A percentile compares a stretch with the other conserved stretches of the same genome.
These are phyloP conservation scores for Corythornis cristatus DNA, from an alignment of 2,113 vertebrate genomes.

Conservation along the genomic window DNA sequence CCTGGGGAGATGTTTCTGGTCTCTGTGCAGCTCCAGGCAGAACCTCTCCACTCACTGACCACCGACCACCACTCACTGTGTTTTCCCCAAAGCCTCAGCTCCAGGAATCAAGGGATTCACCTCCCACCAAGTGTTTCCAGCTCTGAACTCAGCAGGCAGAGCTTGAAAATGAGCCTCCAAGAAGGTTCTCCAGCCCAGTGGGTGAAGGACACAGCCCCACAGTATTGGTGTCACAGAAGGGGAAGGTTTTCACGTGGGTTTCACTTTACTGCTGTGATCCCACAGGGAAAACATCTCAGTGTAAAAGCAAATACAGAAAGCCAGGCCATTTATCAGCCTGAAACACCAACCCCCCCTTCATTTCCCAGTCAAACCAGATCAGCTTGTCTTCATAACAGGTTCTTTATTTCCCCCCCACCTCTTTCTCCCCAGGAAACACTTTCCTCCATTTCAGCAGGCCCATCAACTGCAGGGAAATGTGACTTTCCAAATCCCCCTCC, in stretches of 20 bases:
- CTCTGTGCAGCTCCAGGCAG: not conserved
- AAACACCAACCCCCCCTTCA: accelerated
- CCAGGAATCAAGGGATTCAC: accelerated
- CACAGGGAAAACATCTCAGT: accelerated
- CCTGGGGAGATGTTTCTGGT: not conserved
- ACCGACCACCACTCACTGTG: not conserved
- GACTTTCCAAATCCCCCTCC: not conserved
- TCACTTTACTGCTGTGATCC: not conserved
- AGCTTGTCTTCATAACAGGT: not conserved
- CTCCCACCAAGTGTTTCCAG: not conserved
- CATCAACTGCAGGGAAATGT: not conserved
- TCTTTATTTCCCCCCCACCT: too few species aligned
- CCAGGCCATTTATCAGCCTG: not conserved
- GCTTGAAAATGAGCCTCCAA: accelerated
- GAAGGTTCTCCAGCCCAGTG: not conserved
- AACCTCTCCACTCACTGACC: not conserved
- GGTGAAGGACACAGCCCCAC: accelerated
- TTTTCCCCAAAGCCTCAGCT: not conserved
- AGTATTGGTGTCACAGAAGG: not conserved
- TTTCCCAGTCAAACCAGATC: not conserved
- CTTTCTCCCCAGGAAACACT: not conserved
- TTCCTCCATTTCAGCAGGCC: not conserved
- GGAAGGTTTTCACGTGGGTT: accelerated
- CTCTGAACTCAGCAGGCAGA: not conserved
- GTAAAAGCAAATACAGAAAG: not conserved